phyloP scores from a whole-genome alignment of 2,113 vertebrate species.

The Paracanthobrama guichenoti region DNA sequence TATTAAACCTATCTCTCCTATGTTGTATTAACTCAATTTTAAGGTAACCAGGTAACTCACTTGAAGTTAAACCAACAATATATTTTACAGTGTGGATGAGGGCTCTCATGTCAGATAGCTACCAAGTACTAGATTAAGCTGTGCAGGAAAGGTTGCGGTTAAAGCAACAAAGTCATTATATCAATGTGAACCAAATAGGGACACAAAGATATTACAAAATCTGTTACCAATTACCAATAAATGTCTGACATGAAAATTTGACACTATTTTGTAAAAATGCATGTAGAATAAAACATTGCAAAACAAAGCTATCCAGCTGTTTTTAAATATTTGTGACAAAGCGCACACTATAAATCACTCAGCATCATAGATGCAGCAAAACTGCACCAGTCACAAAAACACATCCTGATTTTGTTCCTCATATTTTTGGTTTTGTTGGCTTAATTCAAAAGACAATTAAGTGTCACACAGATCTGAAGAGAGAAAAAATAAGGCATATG shows the following conservation, averaged over 20 bases:
- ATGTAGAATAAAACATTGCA: too few species aligned
- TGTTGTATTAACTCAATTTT: too few species aligned
- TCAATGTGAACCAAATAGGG: too few species aligned
- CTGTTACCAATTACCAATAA: not conserved
- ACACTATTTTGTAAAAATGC: not conserved
- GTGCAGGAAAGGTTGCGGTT: not conserved
- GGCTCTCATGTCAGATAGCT: conserved; percentile 12
- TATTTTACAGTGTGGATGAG: conserved; percentile 33
- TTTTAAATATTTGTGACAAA: not conserved
- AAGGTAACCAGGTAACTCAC: too few species aligned
- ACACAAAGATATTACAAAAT: not conserved
- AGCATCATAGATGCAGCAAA: not conserved
- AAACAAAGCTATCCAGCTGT: too few species aligned
- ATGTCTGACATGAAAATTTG: not conserved
- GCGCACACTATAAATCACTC: not conserved
- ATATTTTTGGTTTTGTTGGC: not conserved
- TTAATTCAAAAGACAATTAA: not conserved
- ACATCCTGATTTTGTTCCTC: not conserved
- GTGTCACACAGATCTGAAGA: not conserved
- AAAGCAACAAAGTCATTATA: too few species aligned
- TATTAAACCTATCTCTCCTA: too few species aligned
- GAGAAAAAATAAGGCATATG: not conserved
- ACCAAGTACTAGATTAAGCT: not conserved
- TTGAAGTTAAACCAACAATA: too few species aligned
- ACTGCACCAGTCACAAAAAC: not conserved